These are phyloP conservation scores for Hypomesus transpacificus DNA, from an alignment of 2,113 vertebrate species.

Conservation along the genomic window DNA sequence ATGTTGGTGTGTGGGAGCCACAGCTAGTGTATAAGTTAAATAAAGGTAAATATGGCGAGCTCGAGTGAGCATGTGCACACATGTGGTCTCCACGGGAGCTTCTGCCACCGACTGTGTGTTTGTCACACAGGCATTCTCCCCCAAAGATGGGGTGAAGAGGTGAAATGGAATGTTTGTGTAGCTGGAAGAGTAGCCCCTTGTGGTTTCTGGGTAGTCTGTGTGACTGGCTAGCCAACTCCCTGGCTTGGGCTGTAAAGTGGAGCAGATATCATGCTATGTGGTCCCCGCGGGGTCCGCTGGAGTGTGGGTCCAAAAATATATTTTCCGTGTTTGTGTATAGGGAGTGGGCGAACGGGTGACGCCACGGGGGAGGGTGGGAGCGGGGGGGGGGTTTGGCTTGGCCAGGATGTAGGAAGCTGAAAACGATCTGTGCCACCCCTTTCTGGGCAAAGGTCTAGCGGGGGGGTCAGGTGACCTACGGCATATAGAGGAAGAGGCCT, in stretches of 20 bases:
- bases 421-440: constrained; percentile 25
- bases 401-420: constrained; percentile 48
- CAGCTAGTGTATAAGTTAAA: no score
- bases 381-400: no score
- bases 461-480: constrained; percentile 17
- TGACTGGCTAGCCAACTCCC: constrained; percentile 2
- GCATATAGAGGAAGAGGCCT: constrained; percentile 53
- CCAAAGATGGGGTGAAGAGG: constrained; percentile 45
- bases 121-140: constrained; percentile 26
- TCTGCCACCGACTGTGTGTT: constrained; percentile 24
- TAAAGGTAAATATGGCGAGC: background rate
- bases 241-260: constrained; percentile 20
- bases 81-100: background rate
- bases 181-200: constrained; percentile 29
- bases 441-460: constrained; percentile 19
- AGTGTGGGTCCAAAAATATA: background rate
- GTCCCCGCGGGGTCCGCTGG: background rate
- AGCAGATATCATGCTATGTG: background rate
- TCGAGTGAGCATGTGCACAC: constrained; percentile 3
- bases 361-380: no score
- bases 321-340: constrained; percentile 54
- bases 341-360: constrained; percentile 38
- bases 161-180: constrained; percentile 55
- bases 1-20: no score
- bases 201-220: constrained; percentile 39